Evolutionary conservation across 1,140 invertebrate species (phyloP), one percentile per base, ranked within the genome.

Genomic region (Hormaphis cornu): DNA sequence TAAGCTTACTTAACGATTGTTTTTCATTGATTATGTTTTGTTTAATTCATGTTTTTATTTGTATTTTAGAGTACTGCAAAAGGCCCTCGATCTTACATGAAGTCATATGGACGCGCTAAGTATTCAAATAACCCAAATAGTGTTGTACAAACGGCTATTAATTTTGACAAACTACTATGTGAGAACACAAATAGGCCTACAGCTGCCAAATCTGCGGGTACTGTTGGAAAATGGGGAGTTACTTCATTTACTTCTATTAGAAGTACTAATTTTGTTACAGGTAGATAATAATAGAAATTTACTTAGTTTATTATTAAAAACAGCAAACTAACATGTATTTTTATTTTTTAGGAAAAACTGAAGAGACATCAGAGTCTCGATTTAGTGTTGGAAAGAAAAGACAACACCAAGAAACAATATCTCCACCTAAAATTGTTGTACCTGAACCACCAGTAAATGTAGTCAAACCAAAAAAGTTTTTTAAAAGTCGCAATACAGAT

Each of bases 151-250:
- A 75, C 84, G 42, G 87, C 83, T 75, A 85, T 88, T 71, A 86
- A 87, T 74, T 88, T 89, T 77, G 87, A 88, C 75, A 87, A 84
- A 75, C 76, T 91, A 69, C 88, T 91, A 77, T 86, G 89, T 77
- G 90, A 93, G 79, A 93, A 90, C 77, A 90, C 86, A 73, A 93
- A 92, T 77, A 86, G 88, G 74, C 91, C 91, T 18, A 87, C 89
- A 30, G 90, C 90, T 46, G 89, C 90, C 22, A 87, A 91, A 72
- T 93, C 90, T 28, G 87, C 91, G 72, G 91, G 90, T 71, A 91
- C 89, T 40, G 87, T 94, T 71, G 91, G 91, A 73, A 91, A 92
- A 82, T 95, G 91, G 91, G 92, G 92, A 73, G 90, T 92, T 77
- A 93, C 91, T 72, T 92, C 90, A 50, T 95, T 93, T 79, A 94